Conservation (phyloP, 2,888 invertebrate genomes). For the Troilus luridus region DNA sequence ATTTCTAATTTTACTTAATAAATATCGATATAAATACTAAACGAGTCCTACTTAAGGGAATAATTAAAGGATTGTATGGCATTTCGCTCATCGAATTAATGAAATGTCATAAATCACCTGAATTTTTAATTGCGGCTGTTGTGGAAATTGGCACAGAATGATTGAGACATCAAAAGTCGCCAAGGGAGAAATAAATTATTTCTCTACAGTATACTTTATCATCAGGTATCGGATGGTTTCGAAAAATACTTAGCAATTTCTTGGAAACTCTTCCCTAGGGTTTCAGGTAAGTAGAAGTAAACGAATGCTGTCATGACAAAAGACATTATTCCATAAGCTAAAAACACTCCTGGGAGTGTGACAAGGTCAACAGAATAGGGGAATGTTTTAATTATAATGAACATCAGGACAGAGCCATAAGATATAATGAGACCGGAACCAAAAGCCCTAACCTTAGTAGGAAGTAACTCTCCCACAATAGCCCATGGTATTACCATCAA, state of each 20-base stretch:
- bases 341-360: slow-evolving; percentile 71
- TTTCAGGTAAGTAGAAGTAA: slow-evolving; percentile 74
- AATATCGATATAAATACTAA: neutral
- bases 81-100: neutral
- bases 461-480: slow-evolving; percentile 72
- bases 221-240: slow-evolving; percentile 21
- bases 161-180: neutral
- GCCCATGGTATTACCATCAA: slow-evolving; percentile 75
- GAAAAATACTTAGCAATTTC: slow-evolving; percentile 71
- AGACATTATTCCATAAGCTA: slow-evolving; percentile 71
- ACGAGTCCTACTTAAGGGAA: neutral
- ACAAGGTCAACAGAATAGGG: slow-evolving; percentile 70
- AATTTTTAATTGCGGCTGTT: neutral
- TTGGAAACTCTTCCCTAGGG: slow-evolving; percentile 72
- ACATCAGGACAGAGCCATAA: slow-evolving; percentile 73
- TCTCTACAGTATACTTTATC: neutral
- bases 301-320: slow-evolving; percentile 70
- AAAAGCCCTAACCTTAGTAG: slow-evolving; percentile 72
- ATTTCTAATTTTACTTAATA: neutral
- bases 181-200: neutral
- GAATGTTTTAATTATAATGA: slow-evolving; percentile 72
- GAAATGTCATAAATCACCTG: neutral
- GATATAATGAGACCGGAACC: slow-evolving; percentile 72
- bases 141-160: neutral
- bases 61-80: neutral